Conservation (phyloP, 2,797 vertebrate genomes). For the Pipistrellus kuhlii region DNA sequence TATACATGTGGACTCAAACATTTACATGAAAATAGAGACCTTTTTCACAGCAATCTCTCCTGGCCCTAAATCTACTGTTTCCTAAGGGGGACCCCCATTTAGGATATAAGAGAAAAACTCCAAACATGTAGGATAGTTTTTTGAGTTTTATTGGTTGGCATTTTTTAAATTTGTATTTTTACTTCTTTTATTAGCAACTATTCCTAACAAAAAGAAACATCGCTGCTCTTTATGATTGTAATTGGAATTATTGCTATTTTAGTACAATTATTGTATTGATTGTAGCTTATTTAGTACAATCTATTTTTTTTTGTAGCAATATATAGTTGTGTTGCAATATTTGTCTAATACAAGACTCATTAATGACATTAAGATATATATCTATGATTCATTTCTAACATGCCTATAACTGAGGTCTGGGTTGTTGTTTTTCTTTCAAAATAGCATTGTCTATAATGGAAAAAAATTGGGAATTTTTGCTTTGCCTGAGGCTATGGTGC, state of each 20-base stretch:
- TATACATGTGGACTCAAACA: not conserved
- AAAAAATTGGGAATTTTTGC: not conserved
- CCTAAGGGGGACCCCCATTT: not conserved
- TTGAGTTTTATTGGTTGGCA: not conserved
- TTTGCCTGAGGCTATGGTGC: not conserved
- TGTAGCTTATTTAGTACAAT: not conserved
- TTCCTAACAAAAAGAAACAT: not conserved
- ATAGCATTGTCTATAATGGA: not conserved
- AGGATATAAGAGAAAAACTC: not conserved
- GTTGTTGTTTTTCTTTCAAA: not conserved
- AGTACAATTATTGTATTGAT: not conserved
- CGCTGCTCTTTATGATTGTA: not conserved
- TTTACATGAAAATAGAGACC: not conserved
- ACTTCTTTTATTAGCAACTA: not conserved
- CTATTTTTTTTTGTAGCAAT: slow-evolving; percentile 17
- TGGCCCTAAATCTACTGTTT: not conserved
- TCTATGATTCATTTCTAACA: not conserved
- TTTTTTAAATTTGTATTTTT: slow-evolving; percentile 16
- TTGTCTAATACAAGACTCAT: not conserved
- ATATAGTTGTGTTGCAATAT: not conserved
- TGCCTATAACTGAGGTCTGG: not conserved
- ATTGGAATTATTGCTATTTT: slow-evolving; percentile 46
- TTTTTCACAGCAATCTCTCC: not conserved
- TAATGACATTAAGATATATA: not conserved
- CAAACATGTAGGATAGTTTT: not conserved